Base-by-base conservation (phyloP, 2,888 invertebrate genomes). In the Cremastinae sp. region DNA sequence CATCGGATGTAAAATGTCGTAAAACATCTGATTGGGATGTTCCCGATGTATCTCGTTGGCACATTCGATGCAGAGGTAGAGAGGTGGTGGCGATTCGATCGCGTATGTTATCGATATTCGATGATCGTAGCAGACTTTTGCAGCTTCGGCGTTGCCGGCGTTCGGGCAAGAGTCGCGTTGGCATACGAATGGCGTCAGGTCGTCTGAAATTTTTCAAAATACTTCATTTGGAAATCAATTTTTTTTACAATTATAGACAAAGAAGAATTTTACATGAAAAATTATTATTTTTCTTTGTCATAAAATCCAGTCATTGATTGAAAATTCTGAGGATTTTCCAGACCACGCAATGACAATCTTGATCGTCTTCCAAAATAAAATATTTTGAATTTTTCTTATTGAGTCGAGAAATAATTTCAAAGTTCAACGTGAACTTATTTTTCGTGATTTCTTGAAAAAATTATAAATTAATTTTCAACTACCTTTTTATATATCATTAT, bases 51-150 rank as follows among this genome's bases (percentile, higher is more conserved):
- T 96, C 90, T 97, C 95, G 89, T 97, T 96, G 49, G 97, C 97
- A 90, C 99, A 99, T 90, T 98, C 98, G 80, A 97, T 96, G 89
- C 99, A 99, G 1, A 99, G 92, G 88, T 97, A 98, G 8, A 99
- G 92, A 0, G 99, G 99, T 14, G 99, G 98, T 0, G 98, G 97
- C 72, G 95, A 94, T 89, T 96, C 96, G 0, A 93, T 93, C 0
- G 96, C 95, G 89, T 95, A 95, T 16, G 94, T 95, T 75, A 96
- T 97, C 82, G 97, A 96, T 84, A 97, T 95, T 87, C 95, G 94
- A 89, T 98, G 98, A 91, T 98, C 97, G 90, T 95, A 96, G 90
- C 98, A 98, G 83, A 98, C 96, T 92, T 98, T 96, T 53, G 96
- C 95, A 0, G 96, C 96, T 89, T 96, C 96, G 0, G 96, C 96